A percentile compares a stretch with the other conserved stretches of the same genome.
Conservation (phyloP, 1,140 invertebrate species). For the Cyclina sinensis region DNA sequence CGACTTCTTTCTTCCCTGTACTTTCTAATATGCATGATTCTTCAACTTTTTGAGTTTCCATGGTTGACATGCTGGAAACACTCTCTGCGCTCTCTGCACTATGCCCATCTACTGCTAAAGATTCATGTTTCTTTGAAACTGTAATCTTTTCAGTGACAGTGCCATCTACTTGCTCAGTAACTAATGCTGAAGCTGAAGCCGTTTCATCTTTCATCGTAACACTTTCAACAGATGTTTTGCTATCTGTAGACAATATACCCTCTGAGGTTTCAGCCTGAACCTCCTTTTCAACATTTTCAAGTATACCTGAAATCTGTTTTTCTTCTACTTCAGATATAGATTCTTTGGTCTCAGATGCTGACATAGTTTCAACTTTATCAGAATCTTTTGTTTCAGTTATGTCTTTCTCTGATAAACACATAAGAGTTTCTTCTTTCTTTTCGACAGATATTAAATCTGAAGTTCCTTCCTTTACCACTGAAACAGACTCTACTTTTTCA, state of each 20-base stretch:
- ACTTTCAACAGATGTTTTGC: neutral
- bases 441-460: neutral
- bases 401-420: neutral
- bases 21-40: neutral
- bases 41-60: neutral
- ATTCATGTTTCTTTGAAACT: neutral
- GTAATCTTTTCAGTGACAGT: neutral
- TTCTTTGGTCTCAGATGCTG: neutral
- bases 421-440: neutral
- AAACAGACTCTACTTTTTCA: neutral
- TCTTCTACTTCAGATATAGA: neutral
- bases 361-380: neutral
- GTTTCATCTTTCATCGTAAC: neutral
- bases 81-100: neutral
- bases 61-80: neutral
- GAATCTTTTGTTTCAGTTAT: neutral
- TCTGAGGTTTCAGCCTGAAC: neutral
- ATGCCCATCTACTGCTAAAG: neutral
- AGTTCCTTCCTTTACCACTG: neutral
- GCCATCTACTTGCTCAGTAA: constrained; percentile 4
- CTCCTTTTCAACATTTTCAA: neutral
- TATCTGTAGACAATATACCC: neutral
- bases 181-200: neutral
- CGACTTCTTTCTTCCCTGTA: neutral
- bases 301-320: neutral